phyloP scores from a whole-genome alignment of 2,888 invertebrate species.

The Hermaeophaga mercurialis region DNA sequence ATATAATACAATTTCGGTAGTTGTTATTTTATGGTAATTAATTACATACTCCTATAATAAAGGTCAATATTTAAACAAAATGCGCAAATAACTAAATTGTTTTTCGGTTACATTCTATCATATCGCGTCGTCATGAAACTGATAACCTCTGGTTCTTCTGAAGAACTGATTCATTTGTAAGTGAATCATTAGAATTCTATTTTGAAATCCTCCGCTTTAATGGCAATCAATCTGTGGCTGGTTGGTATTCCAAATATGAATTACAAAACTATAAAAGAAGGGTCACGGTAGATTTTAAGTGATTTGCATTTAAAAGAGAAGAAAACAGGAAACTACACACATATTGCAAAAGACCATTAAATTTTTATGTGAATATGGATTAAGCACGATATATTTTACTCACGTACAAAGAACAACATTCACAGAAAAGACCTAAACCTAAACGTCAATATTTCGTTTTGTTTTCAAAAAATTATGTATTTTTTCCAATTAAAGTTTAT shows the following conservation, averaged over 20 bases:
- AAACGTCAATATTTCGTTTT: slow-evolving; percentile 25
- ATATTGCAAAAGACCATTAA: slow-evolving; percentile 3
- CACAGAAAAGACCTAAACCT: slow-evolving; percentile 14
- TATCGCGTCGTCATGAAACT: no score
- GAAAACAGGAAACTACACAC: slow-evolving; percentile 2
- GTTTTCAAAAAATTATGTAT: slow-evolving; percentile 1
- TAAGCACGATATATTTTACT: slow-evolving; percentile 22
- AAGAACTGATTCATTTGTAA: slow-evolving; percentile 2
- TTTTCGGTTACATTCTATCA: no score
- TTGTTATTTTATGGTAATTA: no score
- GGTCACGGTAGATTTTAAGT: background rate
- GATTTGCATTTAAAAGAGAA: slow-evolving; percentile 10
- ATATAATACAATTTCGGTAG: no score
- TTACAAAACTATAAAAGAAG: background rate
- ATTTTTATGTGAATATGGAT: slow-evolving; percentile 18
- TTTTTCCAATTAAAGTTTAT: background rate
- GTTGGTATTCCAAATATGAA: background rate
- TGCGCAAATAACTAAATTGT: no score
- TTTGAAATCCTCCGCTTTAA: background rate
- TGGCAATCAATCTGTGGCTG: slow-evolving; percentile 49
- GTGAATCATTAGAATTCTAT: background rate
- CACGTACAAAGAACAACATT: slow-evolving; percentile 27
- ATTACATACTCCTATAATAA: no score
- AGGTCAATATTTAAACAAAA: no score
- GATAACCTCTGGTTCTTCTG: background rate